Percentiles rank a stretch among this genome's conserved stretches.
Evolutionary conservation across 2,113 vertebrate genomes (phyloP).

Genomic region (Anoura caudifer): DNA sequence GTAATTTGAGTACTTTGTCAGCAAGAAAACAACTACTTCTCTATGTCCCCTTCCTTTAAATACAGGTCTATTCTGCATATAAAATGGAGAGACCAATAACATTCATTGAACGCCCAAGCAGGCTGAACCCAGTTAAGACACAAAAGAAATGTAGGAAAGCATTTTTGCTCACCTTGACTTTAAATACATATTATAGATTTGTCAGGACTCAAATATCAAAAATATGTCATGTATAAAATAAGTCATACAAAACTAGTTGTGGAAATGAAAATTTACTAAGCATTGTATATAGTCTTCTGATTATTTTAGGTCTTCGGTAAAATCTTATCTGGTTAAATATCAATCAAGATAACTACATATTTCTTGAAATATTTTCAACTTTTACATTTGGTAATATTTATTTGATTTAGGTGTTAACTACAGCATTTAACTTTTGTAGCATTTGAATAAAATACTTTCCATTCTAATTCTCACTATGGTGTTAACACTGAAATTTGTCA

Average conservation of each 20-base stretch:
- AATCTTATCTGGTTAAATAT: not conserved
- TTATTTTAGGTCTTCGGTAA: not conserved
- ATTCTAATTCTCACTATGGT: not conserved
- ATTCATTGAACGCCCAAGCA: not conserved
- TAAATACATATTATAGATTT: not conserved
- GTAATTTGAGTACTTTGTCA: not conserved
- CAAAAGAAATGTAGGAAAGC: not conserved
- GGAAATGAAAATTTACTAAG: not conserved
- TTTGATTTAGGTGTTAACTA: not conserved
- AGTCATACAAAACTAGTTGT: not conserved
- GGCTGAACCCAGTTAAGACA: not conserved
- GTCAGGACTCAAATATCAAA: not conserved
- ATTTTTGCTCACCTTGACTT: not conserved
- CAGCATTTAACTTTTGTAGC: not conserved
- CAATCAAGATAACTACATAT: not conserved
- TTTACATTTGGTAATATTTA: not conserved
- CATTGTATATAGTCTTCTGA: not conserved
- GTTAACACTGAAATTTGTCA: not conserved
- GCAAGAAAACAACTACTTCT: not conserved
- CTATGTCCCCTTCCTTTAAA: not conserved
- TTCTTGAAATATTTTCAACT: not conserved
- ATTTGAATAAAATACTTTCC: not conserved
- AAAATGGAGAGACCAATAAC: not conserved
- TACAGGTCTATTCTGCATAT: not conserved
- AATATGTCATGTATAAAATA: not conserved